These are phyloP conservation scores for Pammene fasciana DNA, from an alignment of 2,888 invertebrate genomes.

Conservation along the genomic window DNA sequence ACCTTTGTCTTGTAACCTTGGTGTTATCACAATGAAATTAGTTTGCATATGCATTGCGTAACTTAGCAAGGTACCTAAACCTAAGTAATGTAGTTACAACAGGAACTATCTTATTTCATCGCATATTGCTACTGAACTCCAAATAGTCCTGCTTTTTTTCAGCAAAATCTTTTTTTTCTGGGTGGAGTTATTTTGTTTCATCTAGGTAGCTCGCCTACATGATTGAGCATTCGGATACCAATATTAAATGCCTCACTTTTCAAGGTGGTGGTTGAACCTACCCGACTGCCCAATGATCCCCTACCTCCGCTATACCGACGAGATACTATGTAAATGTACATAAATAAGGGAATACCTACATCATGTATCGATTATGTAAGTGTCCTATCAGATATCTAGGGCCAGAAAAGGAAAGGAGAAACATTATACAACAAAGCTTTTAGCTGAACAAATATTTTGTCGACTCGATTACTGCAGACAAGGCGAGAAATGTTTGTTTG, in stretches of 20 bases:
- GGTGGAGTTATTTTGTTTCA: no score
- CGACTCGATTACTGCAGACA: slow-evolving; percentile 22
- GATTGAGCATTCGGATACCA: no score
- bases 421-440: slow-evolving; percentile 35
- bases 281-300: no score
- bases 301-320: no score
- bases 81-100: no score
- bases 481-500: slow-evolving; percentile 18
- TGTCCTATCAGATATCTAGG: background rate
- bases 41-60: slow-evolving; percentile 11
- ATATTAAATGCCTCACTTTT: no score
- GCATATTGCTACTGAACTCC: no score
- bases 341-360: background rate
- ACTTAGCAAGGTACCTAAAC: background rate
- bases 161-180: no score
- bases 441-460: slow-evolving; percentile 36
- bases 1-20: slow-evolving; percentile 27
- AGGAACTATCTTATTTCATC: no score
- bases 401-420: slow-evolving; percentile 27
- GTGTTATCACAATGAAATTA: slow-evolving; percentile 14
- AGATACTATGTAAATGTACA: background rate
- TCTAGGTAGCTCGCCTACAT: no score
- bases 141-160: no score
- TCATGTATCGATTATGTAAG: background rate
- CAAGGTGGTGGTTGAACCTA: no score